Evolutionary conservation across 2,797 vertebrate genomes (phyloP), one percentile per base, ranked within the genome.

Genomic region (Lepidocolaptes lacrymiger): DNA sequence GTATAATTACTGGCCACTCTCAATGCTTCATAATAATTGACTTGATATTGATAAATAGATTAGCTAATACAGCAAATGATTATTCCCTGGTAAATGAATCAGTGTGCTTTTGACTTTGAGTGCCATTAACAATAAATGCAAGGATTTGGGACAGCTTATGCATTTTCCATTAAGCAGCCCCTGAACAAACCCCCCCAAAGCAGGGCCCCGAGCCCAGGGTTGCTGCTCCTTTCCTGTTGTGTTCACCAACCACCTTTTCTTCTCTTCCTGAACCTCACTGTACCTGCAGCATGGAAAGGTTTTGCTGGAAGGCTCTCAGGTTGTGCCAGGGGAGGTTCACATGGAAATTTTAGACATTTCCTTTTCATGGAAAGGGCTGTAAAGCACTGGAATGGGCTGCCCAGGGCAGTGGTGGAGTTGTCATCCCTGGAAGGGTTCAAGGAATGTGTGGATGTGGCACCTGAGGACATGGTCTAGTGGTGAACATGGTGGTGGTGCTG

Each of bases 41-140:
- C 73, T 96, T 94, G 94, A 90, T 95, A 93, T 89, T 95, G 96
- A 92, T 97, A 96, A 95, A 95, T 90, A 95, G 91, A 95, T 95
- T 89, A 93, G 77, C 91, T 97, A 94, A 94, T 90, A 85, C 1
- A 20, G 63, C 64, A 72, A 95, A 94, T 88, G 91, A 96, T 97
- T 74, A 96, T 95, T 96, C 79, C 86, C 81, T 43, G 74, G 90
- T 67, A 95, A 96, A 94, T 95, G 67, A 97, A 95, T 96, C 77
- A 41, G 64, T 75, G 37, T 76, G 91, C 83, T 92, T 95, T 94
- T 96, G 96, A 89, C 89, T 96, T 96, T 95, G 69, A 97, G 94
- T 95, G 89, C 89, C 88, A 91, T 93, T 81, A 92, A 89, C 46
- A 81, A 93, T 52, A 83, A 93, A 91, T 72, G 58, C 85, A 66